Percentiles rank a stretch among this genome's conserved stretches.
phyloP scores from a whole-genome alignment of 2,888 invertebrate species.

The Zaprionus obscuricornis region DNA sequence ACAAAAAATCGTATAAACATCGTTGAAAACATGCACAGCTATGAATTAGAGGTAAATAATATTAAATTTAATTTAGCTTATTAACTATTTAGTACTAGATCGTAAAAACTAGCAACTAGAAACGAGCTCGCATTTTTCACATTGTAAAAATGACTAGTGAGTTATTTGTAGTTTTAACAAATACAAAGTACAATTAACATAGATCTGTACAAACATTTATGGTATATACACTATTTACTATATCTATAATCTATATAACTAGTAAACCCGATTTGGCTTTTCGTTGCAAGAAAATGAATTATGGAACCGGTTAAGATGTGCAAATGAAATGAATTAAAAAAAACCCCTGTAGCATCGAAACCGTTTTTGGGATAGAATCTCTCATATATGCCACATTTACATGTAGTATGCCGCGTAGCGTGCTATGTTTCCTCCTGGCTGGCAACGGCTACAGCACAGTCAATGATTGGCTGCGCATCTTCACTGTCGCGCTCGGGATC shows the following conservation, averaged over 20 bases:
- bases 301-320: conserved; percentile 38
- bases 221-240: not conserved
- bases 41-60: conserved; percentile 1
- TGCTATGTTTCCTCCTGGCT: conserved; percentile 63
- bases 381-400: conserved; percentile 2
- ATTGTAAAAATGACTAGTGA: conserved; percentile 81
- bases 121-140: conserved; percentile 79
- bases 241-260: conserved; percentile 35
- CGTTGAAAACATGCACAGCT: conserved; percentile 45
- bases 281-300: conserved; percentile 59
- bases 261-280: conserved; percentile 72
- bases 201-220: not conserved
- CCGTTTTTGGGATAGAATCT: conserved; percentile 39
- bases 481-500: conserved; percentile 61
- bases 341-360: conserved; percentile 52
- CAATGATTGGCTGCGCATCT: conserved; percentile 73
- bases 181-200: conserved; percentile 40
- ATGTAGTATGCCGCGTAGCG: conserved; percentile 24
- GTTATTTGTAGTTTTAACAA: conserved; percentile 63
- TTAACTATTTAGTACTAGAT: conserved; percentile 15
- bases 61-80: conserved; percentile 41
- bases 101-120: conserved; percentile 53
- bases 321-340: conserved; percentile 35
- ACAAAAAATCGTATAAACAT: conserved; percentile 33
- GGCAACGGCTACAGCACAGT: conserved; percentile 18